Conservation (phyloP, 2,888 invertebrate genomes). For the Limnephilus rhombicus region DNA sequence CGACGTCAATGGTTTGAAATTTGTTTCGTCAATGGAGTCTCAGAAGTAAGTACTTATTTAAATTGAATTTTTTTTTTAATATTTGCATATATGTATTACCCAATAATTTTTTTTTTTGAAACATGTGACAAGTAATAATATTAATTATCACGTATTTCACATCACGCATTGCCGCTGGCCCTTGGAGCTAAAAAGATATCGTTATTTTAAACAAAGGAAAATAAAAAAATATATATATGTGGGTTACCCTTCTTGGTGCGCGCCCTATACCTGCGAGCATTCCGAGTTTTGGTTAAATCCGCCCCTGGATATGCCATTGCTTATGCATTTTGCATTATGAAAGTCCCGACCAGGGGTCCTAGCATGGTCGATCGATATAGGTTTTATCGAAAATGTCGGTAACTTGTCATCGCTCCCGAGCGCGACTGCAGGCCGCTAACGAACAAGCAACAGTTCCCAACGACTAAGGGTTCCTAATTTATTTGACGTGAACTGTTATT, state of each 20-base stretch:
- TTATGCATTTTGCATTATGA: background rate
- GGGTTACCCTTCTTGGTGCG: background rate
- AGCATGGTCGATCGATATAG: no score
- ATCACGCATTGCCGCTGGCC: background rate
- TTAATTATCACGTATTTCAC: no score
- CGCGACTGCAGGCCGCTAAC: no score
- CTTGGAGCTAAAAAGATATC: background rate
- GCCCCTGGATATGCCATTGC: background rate
- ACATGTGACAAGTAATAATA: background rate
- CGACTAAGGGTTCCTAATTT: no score
- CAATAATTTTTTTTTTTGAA: background rate
- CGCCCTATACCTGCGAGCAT: background rate
- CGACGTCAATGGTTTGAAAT: conserved; percentile 82
- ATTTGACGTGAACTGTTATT: no score
- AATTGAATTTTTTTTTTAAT: background rate
- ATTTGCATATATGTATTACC: background rate
- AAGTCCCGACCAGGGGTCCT: background rate
- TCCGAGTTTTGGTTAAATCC: no score
- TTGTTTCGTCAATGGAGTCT: conserved; percentile 89
- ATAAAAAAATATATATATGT: background rate
- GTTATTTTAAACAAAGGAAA: background rate
- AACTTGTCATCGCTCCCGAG: no score
- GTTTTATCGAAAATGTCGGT: no score
- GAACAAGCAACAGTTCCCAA: no score
- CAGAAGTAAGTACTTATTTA: background rate